Evolutionary conservation across 2,113 vertebrate genomes (phyloP).

Genomic region (Columba janthina): DNA sequence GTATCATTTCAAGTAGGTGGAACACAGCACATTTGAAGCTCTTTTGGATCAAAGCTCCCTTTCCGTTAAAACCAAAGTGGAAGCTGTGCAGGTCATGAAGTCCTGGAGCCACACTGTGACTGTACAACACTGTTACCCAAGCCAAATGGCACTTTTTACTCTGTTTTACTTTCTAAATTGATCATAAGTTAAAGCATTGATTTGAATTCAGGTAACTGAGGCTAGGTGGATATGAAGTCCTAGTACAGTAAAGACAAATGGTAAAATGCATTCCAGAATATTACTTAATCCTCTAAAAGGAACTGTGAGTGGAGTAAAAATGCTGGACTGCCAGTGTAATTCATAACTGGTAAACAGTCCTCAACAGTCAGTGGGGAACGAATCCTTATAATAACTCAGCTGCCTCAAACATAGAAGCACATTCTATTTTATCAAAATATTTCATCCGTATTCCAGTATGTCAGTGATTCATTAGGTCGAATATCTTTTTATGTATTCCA

Average conservation of each 20-base stretch:
- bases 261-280: constrained; percentile 12
- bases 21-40: background rate
- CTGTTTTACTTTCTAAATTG: constrained; percentile 33
- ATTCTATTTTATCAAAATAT: background rate
- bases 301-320: background rate
- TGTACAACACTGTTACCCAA: background rate
- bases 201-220: background rate
- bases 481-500: background rate
- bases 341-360: background rate
- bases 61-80: constrained; percentile 9
- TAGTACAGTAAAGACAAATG: background rate
- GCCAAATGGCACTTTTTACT: background rate
- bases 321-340: background rate
- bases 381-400: background rate
- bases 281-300: constrained; percentile 7
- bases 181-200: constrained; percentile 4
- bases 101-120: background rate
- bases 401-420: background rate
- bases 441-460: background rate
- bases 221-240: background rate
- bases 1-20: background rate
- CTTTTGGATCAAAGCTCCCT: background rate
- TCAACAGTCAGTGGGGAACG: background rate
- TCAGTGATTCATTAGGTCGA: background rate
- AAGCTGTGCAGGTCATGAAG: constrained; percentile 6